Evolutionary conservation across 92 coral and sea anemone genomes (phyloP).

Genomic region (Porites divaricata): DNA sequence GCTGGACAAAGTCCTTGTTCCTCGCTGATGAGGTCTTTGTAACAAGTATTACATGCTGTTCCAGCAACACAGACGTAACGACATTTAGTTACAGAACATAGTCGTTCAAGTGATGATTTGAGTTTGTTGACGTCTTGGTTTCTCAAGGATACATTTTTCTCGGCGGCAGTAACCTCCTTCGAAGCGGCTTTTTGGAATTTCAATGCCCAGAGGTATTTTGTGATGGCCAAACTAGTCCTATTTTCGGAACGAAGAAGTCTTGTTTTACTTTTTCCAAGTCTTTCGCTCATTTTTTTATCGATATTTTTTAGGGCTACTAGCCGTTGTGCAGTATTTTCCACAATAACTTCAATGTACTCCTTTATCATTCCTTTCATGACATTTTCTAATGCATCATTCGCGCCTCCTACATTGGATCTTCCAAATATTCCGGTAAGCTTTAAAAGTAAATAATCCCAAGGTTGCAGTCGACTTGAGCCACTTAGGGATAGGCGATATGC

Average conservation of each 20-base stretch:
- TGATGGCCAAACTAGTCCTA: background rate
- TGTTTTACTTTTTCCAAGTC: background rate
- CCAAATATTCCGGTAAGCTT: slow-evolving; percentile 45
- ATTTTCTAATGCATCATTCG: slow-evolving; percentile 29
- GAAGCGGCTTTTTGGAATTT: background rate
- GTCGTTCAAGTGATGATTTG: slow-evolving; percentile 42
- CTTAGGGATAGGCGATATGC: slow-evolving; percentile 48
- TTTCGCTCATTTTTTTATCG: background rate
- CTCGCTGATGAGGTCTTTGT: slow-evolving; percentile 52
- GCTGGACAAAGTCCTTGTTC: slow-evolving; percentile 70
- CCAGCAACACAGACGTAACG: slow-evolving; percentile 74
- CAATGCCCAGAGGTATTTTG: slow-evolving; percentile 12
- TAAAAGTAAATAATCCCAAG: slow-evolving; percentile 63
- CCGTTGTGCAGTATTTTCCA: slow-evolving; percentile 1
- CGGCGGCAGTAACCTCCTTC: slow-evolving; percentile 21
- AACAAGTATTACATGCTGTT: slow-evolving; percentile 65
- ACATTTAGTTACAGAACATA: slow-evolving; percentile 65
- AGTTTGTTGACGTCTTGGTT: slow-evolving; percentile 57
- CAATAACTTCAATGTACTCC: slow-evolving; percentile 33
- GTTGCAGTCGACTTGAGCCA: slow-evolving; percentile 30
- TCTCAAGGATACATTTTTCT: slow-evolving; percentile 18
- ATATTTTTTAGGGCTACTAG: background rate
- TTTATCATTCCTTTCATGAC: slow-evolving; percentile 43
- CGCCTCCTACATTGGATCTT: background rate
- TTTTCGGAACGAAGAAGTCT: slow-evolving; percentile 13